These are phyloP conservation scores for Pterobdella sp. DNA, from an alignment of 2,888 invertebrate genomes.

Conservation along the genomic window DNA sequence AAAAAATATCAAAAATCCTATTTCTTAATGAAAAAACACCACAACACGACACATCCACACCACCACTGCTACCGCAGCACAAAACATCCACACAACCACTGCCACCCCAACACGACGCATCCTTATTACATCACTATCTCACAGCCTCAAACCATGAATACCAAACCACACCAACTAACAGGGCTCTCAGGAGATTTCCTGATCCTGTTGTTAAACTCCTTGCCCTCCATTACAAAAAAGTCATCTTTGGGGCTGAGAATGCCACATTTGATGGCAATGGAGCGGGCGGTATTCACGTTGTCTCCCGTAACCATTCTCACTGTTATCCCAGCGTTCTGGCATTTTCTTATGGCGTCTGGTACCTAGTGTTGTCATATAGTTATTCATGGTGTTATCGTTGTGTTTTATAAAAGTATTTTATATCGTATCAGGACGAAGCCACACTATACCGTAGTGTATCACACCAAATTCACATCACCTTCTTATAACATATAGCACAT, in stretches of 20 bases:
- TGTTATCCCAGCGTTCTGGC: slow-evolving; percentile 94
- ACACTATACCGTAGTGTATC: too few species aligned
- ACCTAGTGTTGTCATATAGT: slow-evolving; percentile 57
- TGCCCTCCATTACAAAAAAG: slow-evolving; percentile 89
- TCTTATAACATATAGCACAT: not conserved
- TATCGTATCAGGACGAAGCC: not conserved
- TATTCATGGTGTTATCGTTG: too few species aligned
- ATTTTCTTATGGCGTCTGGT: slow-evolving; percentile 81
- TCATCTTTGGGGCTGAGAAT: slow-evolving; percentile 84
- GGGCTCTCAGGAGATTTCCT: slow-evolving; percentile 58
- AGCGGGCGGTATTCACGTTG: slow-evolving; percentile 95
- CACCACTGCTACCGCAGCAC: not conserved
- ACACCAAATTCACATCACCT: too few species aligned
- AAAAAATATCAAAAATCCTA: not conserved
- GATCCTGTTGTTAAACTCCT: slow-evolving; percentile 89
- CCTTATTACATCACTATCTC: not conserved
- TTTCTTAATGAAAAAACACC: not conserved
- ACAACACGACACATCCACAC: not conserved
- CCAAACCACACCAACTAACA: slow-evolving; percentile 14
- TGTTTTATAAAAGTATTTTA: too few species aligned
- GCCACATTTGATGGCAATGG: slow-evolving; percentile 94
- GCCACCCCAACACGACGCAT: not conserved
- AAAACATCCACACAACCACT: not conserved
- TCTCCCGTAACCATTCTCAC: slow-evolving; percentile 99
- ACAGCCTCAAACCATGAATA: not conserved